Percentiles rank a stretch among this genome's conserved stretches.
phyloP scores from a whole-genome alignment of 1,140 invertebrate species.

The Drosophila aff. region DNA sequence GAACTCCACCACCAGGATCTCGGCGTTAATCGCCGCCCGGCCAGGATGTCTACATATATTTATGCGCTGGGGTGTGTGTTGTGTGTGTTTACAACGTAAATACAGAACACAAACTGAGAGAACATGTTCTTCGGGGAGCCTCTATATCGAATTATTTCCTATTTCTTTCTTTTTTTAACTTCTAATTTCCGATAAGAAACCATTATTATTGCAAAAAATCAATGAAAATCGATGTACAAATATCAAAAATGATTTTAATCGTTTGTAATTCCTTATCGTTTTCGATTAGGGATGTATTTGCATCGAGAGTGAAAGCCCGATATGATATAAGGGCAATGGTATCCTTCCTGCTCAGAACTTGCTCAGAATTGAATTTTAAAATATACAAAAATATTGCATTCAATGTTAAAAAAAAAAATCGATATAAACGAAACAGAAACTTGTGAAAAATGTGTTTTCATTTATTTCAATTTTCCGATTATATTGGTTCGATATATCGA shows the following conservation, averaged over 20 bases:
- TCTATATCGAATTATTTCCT: conserved; percentile 21
- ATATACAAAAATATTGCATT: not conserved
- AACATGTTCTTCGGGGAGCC: not conserved
- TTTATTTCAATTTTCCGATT: not conserved
- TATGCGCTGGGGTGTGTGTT: conserved; percentile 27
- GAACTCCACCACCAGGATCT: not conserved
- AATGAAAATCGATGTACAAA: conserved; percentile 27
- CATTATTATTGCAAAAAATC: conserved; percentile 26
- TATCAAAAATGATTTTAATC: conserved; percentile 39
- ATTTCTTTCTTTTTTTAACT: conserved; percentile 5
- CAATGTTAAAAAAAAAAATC: not conserved
- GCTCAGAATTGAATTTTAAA: not conserved
- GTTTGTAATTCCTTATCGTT: conserved; percentile 4
- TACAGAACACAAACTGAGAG: conserved; percentile 15
- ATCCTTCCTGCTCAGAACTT: not conserved
- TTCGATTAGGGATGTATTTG: not conserved
- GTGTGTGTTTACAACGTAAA: conserved; percentile 36
- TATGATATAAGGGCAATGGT: not conserved
- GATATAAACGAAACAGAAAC: not conserved
- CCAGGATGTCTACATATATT: conserved; percentile 44
- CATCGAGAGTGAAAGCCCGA: not conserved
- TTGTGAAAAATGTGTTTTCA: not conserved
- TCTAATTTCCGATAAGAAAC: conserved; percentile 27
- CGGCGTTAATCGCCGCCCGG: conserved; percentile 23
- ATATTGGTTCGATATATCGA: not conserved